phyloP scores from a whole-genome alignment of 2,797 vertebrate genomes.

The Aselliscus stoliczkanus region DNA sequence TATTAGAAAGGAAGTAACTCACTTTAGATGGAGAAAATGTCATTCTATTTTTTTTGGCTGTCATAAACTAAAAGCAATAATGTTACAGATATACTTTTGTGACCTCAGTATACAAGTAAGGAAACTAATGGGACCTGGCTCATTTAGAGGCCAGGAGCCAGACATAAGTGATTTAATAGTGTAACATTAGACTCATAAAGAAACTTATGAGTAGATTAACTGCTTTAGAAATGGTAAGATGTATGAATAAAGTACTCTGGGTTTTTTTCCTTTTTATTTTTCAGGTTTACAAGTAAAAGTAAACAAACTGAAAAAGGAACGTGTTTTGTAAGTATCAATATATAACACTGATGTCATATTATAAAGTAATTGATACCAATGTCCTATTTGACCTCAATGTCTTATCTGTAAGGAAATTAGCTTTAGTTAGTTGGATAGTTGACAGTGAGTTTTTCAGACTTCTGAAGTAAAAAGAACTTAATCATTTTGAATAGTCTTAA shows the following conservation, averaged over 20 bases:
- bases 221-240: constrained; percentile 39
- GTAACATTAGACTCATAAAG: constrained; percentile 7
- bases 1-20: constrained; percentile 62
- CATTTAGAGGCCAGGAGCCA: constrained; percentile 5
- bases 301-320: constrained; percentile 93
- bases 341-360: constrained; percentile 10
- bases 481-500: constrained; percentile 4
- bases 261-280: constrained; percentile 62
- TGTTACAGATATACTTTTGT: constrained; percentile 32
- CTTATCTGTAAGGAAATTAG: constrained; percentile 35
- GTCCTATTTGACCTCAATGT: background rate
- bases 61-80: constrained; percentile 32
- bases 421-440: constrained; percentile 1
- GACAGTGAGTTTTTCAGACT: background rate
- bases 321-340: constrained; percentile 91
- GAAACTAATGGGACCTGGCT: background rate
- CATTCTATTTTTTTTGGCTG: constrained; percentile 26
- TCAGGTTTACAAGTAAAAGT: constrained; percentile 93
- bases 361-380: constrained; percentile 14
- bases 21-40: constrained; percentile 38
- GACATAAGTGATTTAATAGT: constrained; percentile 28
- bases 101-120: constrained; percentile 6
- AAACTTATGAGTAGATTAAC: background rate
- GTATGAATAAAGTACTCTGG: constrained; percentile 41
- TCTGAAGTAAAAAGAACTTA: constrained; percentile 41